Base-by-base conservation (phyloP, 30 jellyfish, hydroid and myxozoan genomes). In the Phacellophora camtschatica region DNA sequence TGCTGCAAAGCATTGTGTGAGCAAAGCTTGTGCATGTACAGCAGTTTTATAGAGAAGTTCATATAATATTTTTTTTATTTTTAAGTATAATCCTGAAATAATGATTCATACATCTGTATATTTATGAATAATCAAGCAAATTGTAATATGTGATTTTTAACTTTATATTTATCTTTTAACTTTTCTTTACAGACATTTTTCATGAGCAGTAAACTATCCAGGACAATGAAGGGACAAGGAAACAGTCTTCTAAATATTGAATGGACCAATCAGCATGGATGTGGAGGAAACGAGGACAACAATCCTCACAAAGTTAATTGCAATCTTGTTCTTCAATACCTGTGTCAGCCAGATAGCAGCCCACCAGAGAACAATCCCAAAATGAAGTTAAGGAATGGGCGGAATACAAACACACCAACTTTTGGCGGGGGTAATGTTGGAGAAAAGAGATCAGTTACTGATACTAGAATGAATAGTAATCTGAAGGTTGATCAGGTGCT, bases 211-310 rank as follows among this genome's bases (percentile, higher is more conserved):
- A 24, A 74, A 27, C 30, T 31, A 34, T 55, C 72, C 9, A 55
- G 72, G 66, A 72, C 86, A 28, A 72, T 48, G 0, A 71, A 53
- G 2, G 37, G 20, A 13, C 35, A 53, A 46, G 86, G 86, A 31
- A 72, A 49, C 42, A 72, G 73, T 13, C 54, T 15, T 35, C 41
- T 83, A 42, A 62, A 33, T 3, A 54, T 92, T 5, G 95, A 86
- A 59, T 92, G 98, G 98, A 92, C 98, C 32, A 73, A 65, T 54
- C 98, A 92, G 71, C 98, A 92, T 92, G 96, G 96, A 1, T 92
- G 97, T 74, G 97, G 96, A 8, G 97, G 97, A 13, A 71, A 90
- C 49, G 96, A 90, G 42, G 90, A 90, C 59, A 74, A 57, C 22
- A 86, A 69, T 53, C 97, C 97, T 0, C 93, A 90, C 76, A 84